Evolutionary conservation across 2,888 invertebrate species (phyloP).

Genomic region (Cataglyphis livida): DNA sequence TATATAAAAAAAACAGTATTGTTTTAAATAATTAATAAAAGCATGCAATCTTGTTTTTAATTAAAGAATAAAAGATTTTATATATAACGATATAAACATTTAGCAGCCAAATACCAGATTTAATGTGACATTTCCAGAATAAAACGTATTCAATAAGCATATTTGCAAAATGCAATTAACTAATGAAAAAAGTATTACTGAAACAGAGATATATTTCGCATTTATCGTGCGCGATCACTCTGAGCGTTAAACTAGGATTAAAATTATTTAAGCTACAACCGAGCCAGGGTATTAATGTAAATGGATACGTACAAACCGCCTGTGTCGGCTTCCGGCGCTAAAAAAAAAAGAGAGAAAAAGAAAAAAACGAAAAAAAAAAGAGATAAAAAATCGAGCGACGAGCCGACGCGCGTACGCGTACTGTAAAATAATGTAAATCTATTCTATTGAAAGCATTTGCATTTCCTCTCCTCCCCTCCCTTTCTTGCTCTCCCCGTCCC

Average conservation of each 20-base stretch:
- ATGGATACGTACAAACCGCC: slow-evolving; percentile 56
- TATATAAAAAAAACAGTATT: neutral
- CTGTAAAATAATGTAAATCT: slow-evolving; percentile 73
- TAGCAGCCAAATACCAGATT: no score
- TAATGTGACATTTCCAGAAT: neutral
- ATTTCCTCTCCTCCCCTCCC: slow-evolving; percentile 49
- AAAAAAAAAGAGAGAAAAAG: slow-evolving; percentile 20
- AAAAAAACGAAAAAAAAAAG: neutral
- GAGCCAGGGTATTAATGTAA: slow-evolving; percentile 49
- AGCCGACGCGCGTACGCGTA: slow-evolving; percentile 46
- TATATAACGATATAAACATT: neutral
- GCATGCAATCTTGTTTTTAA: neutral
- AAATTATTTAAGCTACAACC: slow-evolving; percentile 41
- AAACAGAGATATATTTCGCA: neutral
- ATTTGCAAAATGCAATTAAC: neutral
- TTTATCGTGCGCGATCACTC: slow-evolving; percentile 21
- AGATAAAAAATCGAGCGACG: slow-evolving; percentile 39
- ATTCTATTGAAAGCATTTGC: slow-evolving; percentile 64
- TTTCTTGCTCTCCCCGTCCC: slow-evolving; percentile 13
- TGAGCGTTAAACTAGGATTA: slow-evolving; percentile 35
- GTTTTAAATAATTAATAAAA: neutral
- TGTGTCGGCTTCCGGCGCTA: slow-evolving; percentile 40
- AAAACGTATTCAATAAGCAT: neutral
- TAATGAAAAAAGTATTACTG: slow-evolving; percentile 3
- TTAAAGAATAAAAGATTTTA: neutral